These are phyloP conservation scores for Lepidostoma basale DNA, from an alignment of 1,140 invertebrate genomes.

Conservation along the genomic window DNA sequence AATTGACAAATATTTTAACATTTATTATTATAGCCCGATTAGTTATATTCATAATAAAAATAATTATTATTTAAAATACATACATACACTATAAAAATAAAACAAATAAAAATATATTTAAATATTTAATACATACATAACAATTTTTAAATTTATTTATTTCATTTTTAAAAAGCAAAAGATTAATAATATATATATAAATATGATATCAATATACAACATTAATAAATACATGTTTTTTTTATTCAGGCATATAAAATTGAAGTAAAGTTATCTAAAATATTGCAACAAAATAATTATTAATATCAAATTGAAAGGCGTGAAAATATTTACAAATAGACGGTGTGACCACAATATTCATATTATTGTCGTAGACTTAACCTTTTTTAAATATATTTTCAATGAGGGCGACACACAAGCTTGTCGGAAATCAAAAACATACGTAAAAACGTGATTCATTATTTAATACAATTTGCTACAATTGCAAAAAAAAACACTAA, in stretches of 20 bases:
- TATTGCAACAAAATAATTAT: constrained; percentile 13
- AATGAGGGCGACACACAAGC: too few species aligned
- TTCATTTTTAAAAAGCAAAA: not conserved
- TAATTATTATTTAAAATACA: too few species aligned
- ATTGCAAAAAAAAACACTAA: too few species aligned
- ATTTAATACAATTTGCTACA: too few species aligned
- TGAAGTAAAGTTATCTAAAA: not conserved
- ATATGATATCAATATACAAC: not conserved
- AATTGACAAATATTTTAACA: not conserved
- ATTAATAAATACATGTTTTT: not conserved
- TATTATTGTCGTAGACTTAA: too few species aligned
- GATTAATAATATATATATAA: not conserved
- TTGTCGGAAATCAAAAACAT: too few species aligned
- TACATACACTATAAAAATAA: too few species aligned
- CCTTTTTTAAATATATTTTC: too few species aligned
- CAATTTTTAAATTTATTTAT: not conserved
- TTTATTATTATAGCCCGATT: not conserved
- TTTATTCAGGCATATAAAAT: not conserved
- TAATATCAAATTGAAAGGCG: constrained; percentile 6
- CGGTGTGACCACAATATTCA: not conserved
- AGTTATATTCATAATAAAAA: too few species aligned
- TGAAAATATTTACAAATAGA: constrained; percentile 1
- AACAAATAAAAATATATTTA: too few species aligned
- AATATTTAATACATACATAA: too few species aligned
- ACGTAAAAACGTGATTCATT: too few species aligned